A percentile compares a stretch with the other conserved stretches of the same genome.
These are phyloP conservation scores for Nothura maculosa DNA, from an alignment of 2,797 vertebrate genomes.

Conservation along the genomic window DNA sequence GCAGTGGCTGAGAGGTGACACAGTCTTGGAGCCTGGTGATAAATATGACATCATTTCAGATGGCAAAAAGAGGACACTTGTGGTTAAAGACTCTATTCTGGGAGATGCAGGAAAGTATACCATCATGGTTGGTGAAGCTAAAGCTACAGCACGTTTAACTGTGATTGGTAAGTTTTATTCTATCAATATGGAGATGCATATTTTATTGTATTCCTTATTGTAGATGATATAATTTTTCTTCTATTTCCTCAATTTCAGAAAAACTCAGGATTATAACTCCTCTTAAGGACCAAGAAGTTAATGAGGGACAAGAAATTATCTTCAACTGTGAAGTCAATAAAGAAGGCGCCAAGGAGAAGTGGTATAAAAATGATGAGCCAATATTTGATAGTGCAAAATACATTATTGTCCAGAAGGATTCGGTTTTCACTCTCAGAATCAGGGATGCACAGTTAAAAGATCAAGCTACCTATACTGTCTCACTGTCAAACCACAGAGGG, in stretches of 20 bases:
- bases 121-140: slow-evolving; percentile 88
- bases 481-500: slow-evolving; percentile 91
- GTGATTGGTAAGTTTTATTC: slow-evolving; percentile 88
- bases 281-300: slow-evolving; percentile 90
- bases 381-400: slow-evolving; percentile 96
- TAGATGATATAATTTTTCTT: not conserved
- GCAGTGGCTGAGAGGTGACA: slow-evolving; percentile 89
- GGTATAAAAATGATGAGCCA: slow-evolving; percentile 93
- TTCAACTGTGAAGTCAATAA: slow-evolving; percentile 98
- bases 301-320: slow-evolving; percentile 91
- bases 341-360: slow-evolving; percentile 97
- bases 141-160: slow-evolving; percentile 89
- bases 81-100: slow-evolving; percentile 86
- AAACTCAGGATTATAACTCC: slow-evolving; percentile 94
- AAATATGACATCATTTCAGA: slow-evolving; percentile 92
- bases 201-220: not conserved
- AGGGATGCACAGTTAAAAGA: slow-evolving; percentile 89
- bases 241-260: slow-evolving; percentile 83
- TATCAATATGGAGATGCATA: not conserved
- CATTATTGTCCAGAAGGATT: slow-evolving; percentile 93
- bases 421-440: slow-evolving; percentile 94
- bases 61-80: slow-evolving; percentile 90
- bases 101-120: slow-evolving; percentile 90
- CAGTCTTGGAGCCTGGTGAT: slow-evolving; percentile 87
- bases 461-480: slow-evolving; percentile 87